Base-by-base conservation (phyloP, 2,797 vertebrate genomes). In the Zenarchopterus dispar region DNA sequence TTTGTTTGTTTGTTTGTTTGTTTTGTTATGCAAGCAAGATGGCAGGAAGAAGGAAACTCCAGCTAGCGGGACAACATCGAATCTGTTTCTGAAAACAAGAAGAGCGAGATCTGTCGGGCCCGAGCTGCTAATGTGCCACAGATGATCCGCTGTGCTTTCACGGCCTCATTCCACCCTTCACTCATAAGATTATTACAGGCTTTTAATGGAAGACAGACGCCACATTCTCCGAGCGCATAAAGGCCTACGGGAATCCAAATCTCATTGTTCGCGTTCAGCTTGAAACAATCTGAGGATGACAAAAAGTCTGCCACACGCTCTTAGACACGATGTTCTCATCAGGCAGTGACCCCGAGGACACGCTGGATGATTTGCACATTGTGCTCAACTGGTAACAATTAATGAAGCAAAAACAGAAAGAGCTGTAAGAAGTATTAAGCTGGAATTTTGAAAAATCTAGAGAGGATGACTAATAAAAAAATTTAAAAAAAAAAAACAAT, bases 191-290 rank as follows among this genome's bases (percentile, higher is more conserved):
- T 85, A 83, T 69, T 81, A 89, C 80, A 73, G 67, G 80, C 62
- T 82, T 80, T 70, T 91, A 93, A 93, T 91, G 59, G 63, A 81
- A 87, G 60, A 67, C 91, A 93, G 91, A 84, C 55, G 39, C 45
- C 36, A 71, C 80, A 75, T 84, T 84, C 72, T 66, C 77, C 18
- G 13, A 52, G 70, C 67, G 68, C 19, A 26, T 41, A 68, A 66
- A 62, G 64, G 70, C 71, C 81, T 57, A 2, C 39, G 8, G 84
- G 83, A 77, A 62, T 77, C 82, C 71, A 36, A 43, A 73, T 75
- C 77, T 84, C 73, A 82, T 78, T 87, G 86, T 86, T 89, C 68
- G 57, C 67, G 56, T 81, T 85, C 61, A 79, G 60, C 75, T 71
- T 73, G 72, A 90, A 86, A 77, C 70, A 77, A 71, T 85, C 66